Percentiles rank a stretch among this genome's conserved stretches.
These are phyloP conservation scores for Triplophysa dalaica DNA, from an alignment of 2,113 vertebrate species.

Conservation along the genomic window DNA sequence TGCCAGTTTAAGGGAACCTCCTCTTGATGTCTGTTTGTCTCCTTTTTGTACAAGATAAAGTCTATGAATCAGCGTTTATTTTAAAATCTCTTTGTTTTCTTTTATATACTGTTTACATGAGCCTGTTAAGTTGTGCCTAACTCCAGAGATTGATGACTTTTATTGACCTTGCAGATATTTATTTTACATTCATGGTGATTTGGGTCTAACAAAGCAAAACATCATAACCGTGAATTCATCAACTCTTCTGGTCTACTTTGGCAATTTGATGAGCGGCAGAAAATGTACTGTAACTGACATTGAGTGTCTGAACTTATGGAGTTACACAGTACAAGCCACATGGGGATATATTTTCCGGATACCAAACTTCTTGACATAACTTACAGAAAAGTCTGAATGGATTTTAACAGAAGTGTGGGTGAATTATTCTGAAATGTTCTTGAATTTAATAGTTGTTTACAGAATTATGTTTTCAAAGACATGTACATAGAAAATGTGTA, in stretches of 20 bases:
- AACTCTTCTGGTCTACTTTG: not conserved
- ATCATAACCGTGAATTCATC: slow-evolving; percentile 13
- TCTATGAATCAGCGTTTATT: slow-evolving; percentile 63
- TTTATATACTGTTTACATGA: slow-evolving; percentile 69
- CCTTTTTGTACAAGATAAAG: slow-evolving; percentile 59
- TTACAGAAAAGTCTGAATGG: slow-evolving; percentile 53
- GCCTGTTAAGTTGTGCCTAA: slow-evolving; percentile 75
- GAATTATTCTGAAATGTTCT: slow-evolving; percentile 58
- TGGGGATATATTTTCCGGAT: slow-evolving; percentile 43
- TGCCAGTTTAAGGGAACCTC: slow-evolving; percentile 62
- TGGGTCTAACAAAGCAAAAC: slow-evolving; percentile 23
- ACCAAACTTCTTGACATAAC: slow-evolving; percentile 51
- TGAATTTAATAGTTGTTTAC: slow-evolving; percentile 72
- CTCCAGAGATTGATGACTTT: slow-evolving; percentile 52
- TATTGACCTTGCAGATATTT: slow-evolving; percentile 45
- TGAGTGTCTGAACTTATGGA: slow-evolving; percentile 21
- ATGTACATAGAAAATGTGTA: slow-evolving; percentile 80
- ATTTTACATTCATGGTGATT: slow-evolving; percentile 54
- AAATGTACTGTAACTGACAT: slow-evolving; percentile 28
- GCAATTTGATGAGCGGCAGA: not conserved
- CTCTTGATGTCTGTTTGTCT: slow-evolving; percentile 57
- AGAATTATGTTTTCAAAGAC: slow-evolving; percentile 72
- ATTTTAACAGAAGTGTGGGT: slow-evolving; percentile 59
- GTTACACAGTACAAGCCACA: not conserved
- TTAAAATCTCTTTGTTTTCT: slow-evolving; percentile 42